Evolutionary conservation across 2,888 invertebrate genomes (phyloP), one percentile per base, ranked within the genome.

Genomic region (Patella depressa): DNA sequence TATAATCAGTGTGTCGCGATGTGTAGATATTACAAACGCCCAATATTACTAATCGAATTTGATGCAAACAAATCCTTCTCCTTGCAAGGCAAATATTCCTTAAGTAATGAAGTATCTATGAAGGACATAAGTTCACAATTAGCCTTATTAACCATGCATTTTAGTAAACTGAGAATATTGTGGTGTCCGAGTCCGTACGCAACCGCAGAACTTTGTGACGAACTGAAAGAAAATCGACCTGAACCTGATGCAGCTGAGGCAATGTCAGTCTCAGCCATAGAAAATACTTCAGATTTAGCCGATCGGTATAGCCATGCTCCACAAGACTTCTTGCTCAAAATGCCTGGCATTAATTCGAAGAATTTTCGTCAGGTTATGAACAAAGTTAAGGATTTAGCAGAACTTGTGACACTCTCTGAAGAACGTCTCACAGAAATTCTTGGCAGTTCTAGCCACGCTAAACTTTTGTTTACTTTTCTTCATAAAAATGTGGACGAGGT

Each of bases 111-210:
- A 79, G 96, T 96, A 85, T 93, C 95, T 78, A 94, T 95, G 19
- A 95, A 94, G 74, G 96, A 96, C 86, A 94, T 97, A 70, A 95
- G 96, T 87, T 95, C 96, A 83, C 97, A 97, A 90, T 92, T 99
- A 76, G 95, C 98, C 84, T 93, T 99, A 57, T 93, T 99, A n/a
- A 98, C 99, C 0, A 93, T 99, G 84, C 97, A 98, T 91, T 98
- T 99, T 92, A 98, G 99, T 1, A 94, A 95, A 87, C 93, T 99
- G 81, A 95, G 97, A 85, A 93, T 99, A 12, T 95, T 99, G 57
- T 99, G 99, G 99, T 98, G 98, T 15, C 97, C 97, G 2, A 97
- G 96, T 91, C 98, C 99, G 0, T 96, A 97, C 91, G 98, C 98
- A 65, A 97, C 98, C 0, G 97, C 98, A 0, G 98, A 99, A 92